Evolutionary conservation across 2,888 invertebrate genomes (phyloP), one percentile per base, ranked within the genome.

Genomic region (Stenichneumon culpator): DNA sequence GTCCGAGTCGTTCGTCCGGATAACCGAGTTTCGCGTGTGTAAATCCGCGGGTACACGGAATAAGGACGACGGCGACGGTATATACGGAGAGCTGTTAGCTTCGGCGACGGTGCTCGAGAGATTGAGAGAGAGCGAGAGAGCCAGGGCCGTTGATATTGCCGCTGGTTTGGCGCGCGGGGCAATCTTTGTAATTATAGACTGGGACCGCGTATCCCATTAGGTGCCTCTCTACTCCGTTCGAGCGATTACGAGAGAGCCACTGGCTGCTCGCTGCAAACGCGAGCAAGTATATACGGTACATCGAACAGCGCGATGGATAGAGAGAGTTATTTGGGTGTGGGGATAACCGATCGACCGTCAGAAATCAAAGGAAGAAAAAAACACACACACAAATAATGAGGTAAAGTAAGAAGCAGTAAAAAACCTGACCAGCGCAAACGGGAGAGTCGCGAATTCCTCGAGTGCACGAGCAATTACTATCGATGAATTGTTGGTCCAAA

Each of bases 161-260:
- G 74, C 73, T 73, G 84, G 82, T 86, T 86, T 83, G 72, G 86
- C 83, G 83, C 87, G 77, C 84, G 82, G 90, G 90, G 89, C 92
- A 93, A 93, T 93, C 93, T 93, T 92, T 92, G 91, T 93, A 93
- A 93, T 93, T 93, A 93, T 92, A 93, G 92, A 92, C 88, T 89
- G 89, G 89, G 89, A 92, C 92, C 90, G 91, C 92, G 91, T 87
- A 84, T 83, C 80, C 86, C 84, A 84, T 86, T 83, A 87, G 86
- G 69, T 69, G 73, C 74, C 70, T 78, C 50, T 72, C 50, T 72
- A 78, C 78, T 69, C 79, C 68, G 74, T 57, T 82, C 69, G 78
- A 84, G 60, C 84, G 84, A 84, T 84, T 84, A 84, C 69, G 47
- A 69, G 84, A 78, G 78, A 84, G 82, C 84, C 84, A 84, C 84